A percentile compares a stretch with the other conserved stretches of the same genome.
phyloP scores from a whole-genome alignment of 2,888 invertebrate genomes.

The Morpho deidamia region DNA sequence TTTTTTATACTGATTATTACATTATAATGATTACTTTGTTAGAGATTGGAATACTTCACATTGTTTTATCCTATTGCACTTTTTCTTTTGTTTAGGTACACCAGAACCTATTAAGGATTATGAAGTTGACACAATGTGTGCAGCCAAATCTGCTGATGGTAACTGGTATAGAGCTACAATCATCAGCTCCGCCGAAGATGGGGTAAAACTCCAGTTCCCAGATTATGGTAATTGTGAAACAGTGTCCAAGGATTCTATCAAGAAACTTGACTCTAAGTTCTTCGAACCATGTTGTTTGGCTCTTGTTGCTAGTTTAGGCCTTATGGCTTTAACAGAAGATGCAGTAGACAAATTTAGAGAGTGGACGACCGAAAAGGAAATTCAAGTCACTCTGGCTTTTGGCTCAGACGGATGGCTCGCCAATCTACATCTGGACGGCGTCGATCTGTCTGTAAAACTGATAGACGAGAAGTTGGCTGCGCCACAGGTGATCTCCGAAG shows the following conservation, averaged over 20 bases:
- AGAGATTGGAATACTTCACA: no score
- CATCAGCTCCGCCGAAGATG: constrained; percentile 53
- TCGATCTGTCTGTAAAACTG: constrained; percentile 71
- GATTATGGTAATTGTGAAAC: constrained; percentile 86
- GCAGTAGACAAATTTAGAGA: constrained; percentile 51
- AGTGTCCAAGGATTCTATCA: constrained; percentile 62
- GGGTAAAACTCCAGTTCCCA: constrained; percentile 76
- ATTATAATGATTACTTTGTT: no score
- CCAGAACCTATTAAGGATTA: constrained; percentile 58
- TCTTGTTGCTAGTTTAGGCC: constrained; percentile 55
- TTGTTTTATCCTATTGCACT: background rate
- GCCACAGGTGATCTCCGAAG: constrained; percentile 38
- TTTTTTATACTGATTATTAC: no score
- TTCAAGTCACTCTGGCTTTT: constrained; percentile 73
- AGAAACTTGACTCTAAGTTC: constrained; percentile 67
- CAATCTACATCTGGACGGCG: constrained; percentile 68
- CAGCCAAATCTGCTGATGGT: constrained; percentile 78
- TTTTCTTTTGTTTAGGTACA: constrained; percentile 40
- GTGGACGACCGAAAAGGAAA: constrained; percentile 69
- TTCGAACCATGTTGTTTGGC: constrained; percentile 59
- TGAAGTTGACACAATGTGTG: constrained; percentile 77
- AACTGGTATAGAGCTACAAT: constrained; percentile 86
- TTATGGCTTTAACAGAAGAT: constrained; percentile 58
- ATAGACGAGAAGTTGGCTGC: constrained; percentile 59
- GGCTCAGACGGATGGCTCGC: constrained; percentile 77